Percentiles rank a stretch among this genome's conserved stretches.
phyloP scores from a whole-genome alignment of 2,797 vertebrate genomes.

The Epinephelus coioides region DNA sequence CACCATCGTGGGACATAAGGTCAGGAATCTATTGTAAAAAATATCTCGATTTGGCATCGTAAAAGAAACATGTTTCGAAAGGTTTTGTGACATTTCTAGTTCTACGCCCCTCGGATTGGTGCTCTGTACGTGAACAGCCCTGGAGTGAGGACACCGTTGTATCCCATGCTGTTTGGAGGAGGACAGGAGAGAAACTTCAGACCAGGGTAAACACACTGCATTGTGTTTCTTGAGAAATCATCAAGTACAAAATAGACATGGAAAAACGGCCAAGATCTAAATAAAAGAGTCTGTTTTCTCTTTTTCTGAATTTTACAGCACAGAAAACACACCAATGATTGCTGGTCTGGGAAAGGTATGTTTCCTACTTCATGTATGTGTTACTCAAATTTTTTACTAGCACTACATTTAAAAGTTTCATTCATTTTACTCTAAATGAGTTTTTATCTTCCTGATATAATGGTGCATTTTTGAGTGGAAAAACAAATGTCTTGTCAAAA shows the following conservation, averaged over 20 bases:
- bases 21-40: conserved; percentile 51
- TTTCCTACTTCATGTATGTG: background rate
- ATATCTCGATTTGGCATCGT: background rate
- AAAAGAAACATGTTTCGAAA: background rate
- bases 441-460: background rate
- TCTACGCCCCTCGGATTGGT: conserved; percentile 93
- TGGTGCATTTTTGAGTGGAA: background rate
- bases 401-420: no score
- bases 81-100: conserved; percentile 81
- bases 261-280: background rate
- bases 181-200: conserved; percentile 95
- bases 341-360: conserved; percentile 95
- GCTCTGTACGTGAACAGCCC: conserved; percentile 89
- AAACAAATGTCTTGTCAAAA: background rate
- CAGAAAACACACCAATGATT: conserved; percentile 98
- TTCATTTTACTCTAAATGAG: no score
- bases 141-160: conserved; percentile 84
- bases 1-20: conserved; percentile 98
- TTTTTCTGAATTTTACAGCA: conserved; percentile 84
- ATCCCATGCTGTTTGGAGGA: conserved; percentile 94
- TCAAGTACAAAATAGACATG: background rate
- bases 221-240: background rate
- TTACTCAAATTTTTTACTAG: no score
- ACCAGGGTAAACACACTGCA: conserved; percentile 89
- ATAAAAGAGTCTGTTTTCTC: conserved; percentile 8